Evolutionary conservation across 2,888 invertebrate genomes (phyloP).

Genomic region (Elmis aenea): DNA sequence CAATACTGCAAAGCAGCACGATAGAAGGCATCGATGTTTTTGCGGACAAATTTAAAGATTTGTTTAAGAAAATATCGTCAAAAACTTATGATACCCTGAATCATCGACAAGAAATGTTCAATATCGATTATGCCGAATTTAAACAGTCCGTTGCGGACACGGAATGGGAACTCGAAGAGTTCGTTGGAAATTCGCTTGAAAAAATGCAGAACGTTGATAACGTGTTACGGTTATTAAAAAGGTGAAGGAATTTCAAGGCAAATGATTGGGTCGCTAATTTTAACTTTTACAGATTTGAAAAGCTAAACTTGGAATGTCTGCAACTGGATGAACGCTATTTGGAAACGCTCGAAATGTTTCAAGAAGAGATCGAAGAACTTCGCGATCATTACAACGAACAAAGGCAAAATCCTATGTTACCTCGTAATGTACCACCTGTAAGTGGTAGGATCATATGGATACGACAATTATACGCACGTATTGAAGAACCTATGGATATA

Average conservation of each 20-base stretch:
- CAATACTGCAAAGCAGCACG: slow-evolving; percentile 67
- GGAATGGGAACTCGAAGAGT: slow-evolving; percentile 67
- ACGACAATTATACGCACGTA: slow-evolving; percentile 66
- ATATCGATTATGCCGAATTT: slow-evolving; percentile 70
- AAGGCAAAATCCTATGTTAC: slow-evolving; percentile 66
- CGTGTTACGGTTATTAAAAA: slow-evolving; percentile 38
- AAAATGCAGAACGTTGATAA: slow-evolving; percentile 41
- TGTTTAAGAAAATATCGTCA: slow-evolving; percentile 61
- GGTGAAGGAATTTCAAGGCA: slow-evolving; percentile 23
- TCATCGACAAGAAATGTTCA: slow-evolving; percentile 69
- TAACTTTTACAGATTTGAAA: slow-evolving; percentile 58
- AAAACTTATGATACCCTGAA: slow-evolving; percentile 77
- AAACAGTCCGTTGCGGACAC: slow-evolving; percentile 63
- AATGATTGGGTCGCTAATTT: neutral
- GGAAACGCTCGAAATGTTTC: slow-evolving; percentile 62
- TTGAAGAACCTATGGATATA: slow-evolving; percentile 70
- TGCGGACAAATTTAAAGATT: slow-evolving; percentile 61
- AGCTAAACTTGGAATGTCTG: slow-evolving; percentile 64
- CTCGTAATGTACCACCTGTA: slow-evolving; percentile 73
- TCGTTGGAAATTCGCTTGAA: slow-evolving; percentile 56
- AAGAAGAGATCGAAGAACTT: slow-evolving; percentile 63
- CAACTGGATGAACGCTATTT: slow-evolving; percentile 71
- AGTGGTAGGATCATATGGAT: slow-evolving; percentile 81
- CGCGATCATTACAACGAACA: slow-evolving; percentile 75
- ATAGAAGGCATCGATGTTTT: slow-evolving; percentile 77